A percentile compares a stretch with the other conserved stretches of the same genome.
Evolutionary conservation across 1,140 invertebrate species (phyloP).

Genomic region (Lutraria rhynchaena): DNA sequence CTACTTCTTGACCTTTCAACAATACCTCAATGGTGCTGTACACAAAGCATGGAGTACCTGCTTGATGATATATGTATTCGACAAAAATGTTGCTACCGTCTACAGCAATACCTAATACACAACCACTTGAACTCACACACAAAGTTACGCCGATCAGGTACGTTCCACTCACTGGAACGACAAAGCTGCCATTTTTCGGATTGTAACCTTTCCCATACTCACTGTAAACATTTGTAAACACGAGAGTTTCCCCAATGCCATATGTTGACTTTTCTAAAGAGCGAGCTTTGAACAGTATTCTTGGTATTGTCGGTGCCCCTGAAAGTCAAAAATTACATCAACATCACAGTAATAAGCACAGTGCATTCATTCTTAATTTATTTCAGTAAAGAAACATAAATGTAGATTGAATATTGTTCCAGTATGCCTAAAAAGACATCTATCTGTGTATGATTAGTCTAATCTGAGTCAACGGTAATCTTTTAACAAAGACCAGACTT

Average conservation of each 20-base stretch:
- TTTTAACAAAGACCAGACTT: too few species aligned
- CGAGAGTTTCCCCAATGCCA: background rate
- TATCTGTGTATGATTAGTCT: too few species aligned
- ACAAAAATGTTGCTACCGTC: background rate
- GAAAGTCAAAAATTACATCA: too few species aligned
- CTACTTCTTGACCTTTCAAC: background rate
- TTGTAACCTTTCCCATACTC: background rate
- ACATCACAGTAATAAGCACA: too few species aligned
- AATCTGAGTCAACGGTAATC: too few species aligned
- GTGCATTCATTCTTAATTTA: too few species aligned
- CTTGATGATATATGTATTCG: background rate
- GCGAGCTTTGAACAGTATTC: background rate
- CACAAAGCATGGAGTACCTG: background rate
- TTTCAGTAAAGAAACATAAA: too few species aligned
- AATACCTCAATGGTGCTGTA: background rate
- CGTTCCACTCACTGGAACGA: background rate
- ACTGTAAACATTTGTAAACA: background rate
- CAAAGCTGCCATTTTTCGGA: background rate
- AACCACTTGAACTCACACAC: background rate
- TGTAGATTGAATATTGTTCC: too few species aligned
- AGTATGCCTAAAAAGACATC: too few species aligned
- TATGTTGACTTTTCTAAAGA: background rate
- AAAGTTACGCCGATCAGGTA: background rate
- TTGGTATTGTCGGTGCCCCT: too few species aligned
- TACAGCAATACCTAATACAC: background rate